Conservation (phyloP, 2,888 invertebrate species). For the Copidosoma aretas region DNA sequence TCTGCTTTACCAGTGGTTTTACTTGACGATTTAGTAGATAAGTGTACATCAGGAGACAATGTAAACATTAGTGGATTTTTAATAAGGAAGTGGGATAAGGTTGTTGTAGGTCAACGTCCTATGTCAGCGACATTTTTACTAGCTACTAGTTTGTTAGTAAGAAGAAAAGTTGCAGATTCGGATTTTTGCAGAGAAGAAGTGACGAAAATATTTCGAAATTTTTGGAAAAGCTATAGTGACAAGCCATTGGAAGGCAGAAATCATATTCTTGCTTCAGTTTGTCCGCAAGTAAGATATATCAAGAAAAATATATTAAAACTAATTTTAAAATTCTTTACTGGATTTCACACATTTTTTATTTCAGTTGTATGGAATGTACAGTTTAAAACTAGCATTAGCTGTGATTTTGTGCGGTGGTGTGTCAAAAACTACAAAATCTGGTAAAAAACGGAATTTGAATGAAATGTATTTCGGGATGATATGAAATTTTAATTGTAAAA, state of each 20-base stretch:
- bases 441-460: constrained; percentile 51
- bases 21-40: constrained; percentile 81
- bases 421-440: constrained; percentile 61
- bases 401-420: constrained; percentile 71
- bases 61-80: constrained; percentile 83
- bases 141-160: constrained; percentile 55
- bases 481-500: constrained; percentile 1
- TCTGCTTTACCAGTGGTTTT: constrained; percentile 53
- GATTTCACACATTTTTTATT: constrained; percentile 22
- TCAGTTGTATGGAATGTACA: constrained; percentile 84
- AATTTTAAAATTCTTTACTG: constrained; percentile 16
- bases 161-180: constrained; percentile 53
- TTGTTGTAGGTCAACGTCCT: constrained; percentile 67
- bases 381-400: constrained; percentile 84
- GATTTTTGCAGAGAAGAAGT: constrained; percentile 64
- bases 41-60: constrained; percentile 89
- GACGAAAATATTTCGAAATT: constrained; percentile 73
- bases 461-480: background rate
- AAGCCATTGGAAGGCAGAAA: constrained; percentile 78
- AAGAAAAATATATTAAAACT: constrained; percentile 1
- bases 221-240: constrained; percentile 73
- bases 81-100: constrained; percentile 75
- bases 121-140: constrained; percentile 65
- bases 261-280: constrained; percentile 79
- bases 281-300: constrained; percentile 73